Evolutionary conservation across 2,797 vertebrate species (phyloP), one percentile per base, ranked within the genome.

Genomic region (Anniella stebbinsi): DNA sequence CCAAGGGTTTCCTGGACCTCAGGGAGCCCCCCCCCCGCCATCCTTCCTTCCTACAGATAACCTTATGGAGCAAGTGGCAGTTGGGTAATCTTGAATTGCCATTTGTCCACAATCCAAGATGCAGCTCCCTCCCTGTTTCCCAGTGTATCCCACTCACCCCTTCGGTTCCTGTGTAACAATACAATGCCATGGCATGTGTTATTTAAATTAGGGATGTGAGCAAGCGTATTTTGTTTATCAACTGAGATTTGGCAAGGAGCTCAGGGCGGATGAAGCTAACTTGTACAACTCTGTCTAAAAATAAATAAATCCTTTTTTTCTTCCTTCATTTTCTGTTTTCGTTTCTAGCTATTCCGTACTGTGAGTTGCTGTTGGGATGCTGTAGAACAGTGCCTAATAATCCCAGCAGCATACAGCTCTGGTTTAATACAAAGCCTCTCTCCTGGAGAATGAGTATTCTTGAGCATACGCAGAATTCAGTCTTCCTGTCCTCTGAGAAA

Each of bases 41-140:
- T 1, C 9, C 18, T 72, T 57, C 87, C 77, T 72, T 72, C 78
- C 45, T 82, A 5, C 93, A 90, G 89, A 93, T 90, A 95, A 92
- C 88, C 93, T 93, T 81, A 60, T 25, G 70, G 21, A 70, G 30
- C 78, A 90, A 80, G 33, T 93, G 92, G 92, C 92, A n/a, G 1
- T 66, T 41, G 17, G 23, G 54, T 70, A 15, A 54, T 54, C 63
- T 69, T 51, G 28, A 28, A 17, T 38, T 36, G 18, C 89, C 93
- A 94, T 80, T 90, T 94, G 69, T 94, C 86, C 90, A 69, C 89
- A 87, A 80, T 92, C 57, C 84, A 90, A 91, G 92, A 94, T 94
- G 93, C 92, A 54, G 41, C 17, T 10, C 23, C 15, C 38, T 2
- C n/a, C 21, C 51, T 25, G 38, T 81, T 93, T 96, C 95, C 94